These are phyloP conservation scores for Rhyzopertha dominica DNA, from an alignment of 1,140 invertebrate species.

Conservation along the genomic window DNA sequence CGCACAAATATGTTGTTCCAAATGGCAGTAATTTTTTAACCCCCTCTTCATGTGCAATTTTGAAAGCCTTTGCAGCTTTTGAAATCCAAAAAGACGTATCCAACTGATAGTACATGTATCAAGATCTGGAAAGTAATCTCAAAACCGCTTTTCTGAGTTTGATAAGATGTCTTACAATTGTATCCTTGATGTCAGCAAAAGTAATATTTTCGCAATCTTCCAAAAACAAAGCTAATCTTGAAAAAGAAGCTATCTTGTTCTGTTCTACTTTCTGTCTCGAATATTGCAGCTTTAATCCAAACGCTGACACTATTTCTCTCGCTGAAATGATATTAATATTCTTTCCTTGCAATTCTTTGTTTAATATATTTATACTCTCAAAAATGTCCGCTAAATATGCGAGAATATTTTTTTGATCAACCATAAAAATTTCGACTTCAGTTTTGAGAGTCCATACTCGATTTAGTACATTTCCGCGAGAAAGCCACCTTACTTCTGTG, in stretches of 20 bases:
- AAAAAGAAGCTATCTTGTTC: slow-evolving; percentile 16
- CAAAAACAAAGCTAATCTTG: slow-evolving; percentile 20
- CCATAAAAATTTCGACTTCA: slow-evolving; percentile 28
- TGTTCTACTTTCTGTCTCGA: too few relatives aligned
- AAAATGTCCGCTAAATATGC: slow-evolving; percentile 17
- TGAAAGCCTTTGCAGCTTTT: slow-evolving; percentile 26
- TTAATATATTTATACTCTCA: slow-evolving; percentile 5
- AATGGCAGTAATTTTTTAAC: slow-evolving; percentile 24
- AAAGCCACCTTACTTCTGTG: slow-evolving; percentile 32
- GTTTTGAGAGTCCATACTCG: slow-evolving; percentile 21
- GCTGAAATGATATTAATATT: slow-evolving; percentile 10
- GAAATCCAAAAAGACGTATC: too few relatives aligned
- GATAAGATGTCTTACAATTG: slow-evolving; percentile 17
- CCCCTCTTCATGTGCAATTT: slow-evolving; percentile 26
- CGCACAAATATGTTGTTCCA: slow-evolving; percentile 21
- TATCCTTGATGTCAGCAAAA: slow-evolving; percentile 19
- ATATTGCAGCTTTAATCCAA: slow-evolving; percentile 11
- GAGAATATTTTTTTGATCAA: slow-evolving; percentile 27
- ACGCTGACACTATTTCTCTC: slow-evolving; percentile 2
- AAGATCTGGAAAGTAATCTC: slow-evolving; percentile 22
- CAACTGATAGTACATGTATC: slow-evolving; percentile 22
- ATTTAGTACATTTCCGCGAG: slow-evolving; percentile 29
- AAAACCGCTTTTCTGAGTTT: slow-evolving; percentile 18
- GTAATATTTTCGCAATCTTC: slow-evolving; percentile 20
- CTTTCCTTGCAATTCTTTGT: slow-evolving; percentile 19